phyloP scores from a whole-genome alignment of 2,797 vertebrate species.

The Hylomyscus alleni region DNA sequence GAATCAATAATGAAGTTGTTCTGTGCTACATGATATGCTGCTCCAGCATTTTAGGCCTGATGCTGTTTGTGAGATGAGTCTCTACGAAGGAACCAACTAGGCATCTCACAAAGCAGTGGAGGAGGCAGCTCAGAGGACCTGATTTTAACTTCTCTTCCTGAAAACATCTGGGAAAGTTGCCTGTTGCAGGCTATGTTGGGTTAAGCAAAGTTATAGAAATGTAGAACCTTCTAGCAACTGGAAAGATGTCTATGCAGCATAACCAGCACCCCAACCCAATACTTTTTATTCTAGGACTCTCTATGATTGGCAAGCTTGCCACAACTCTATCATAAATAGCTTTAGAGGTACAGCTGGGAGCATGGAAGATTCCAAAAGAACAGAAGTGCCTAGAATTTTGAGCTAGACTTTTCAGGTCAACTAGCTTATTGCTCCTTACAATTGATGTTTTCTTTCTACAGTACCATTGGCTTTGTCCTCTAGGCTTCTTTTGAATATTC shows the following conservation, averaged over 20 bases:
- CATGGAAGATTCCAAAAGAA: neutral
- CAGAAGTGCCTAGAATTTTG: neutral
- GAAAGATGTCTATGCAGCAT: neutral
- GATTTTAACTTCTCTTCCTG: neutral
- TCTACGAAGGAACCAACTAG: slow-evolving; percentile 40
- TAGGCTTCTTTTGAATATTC: neutral
- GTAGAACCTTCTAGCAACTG: neutral
- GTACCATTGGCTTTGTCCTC: neutral
- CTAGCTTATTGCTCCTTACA: neutral
- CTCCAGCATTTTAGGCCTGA: slow-evolving; percentile 7
- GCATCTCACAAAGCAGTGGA: neutral
- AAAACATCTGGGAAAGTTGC: neutral
- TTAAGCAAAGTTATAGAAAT: neutral
- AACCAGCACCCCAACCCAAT: neutral
- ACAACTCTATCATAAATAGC: neutral
- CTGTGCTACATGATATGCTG: neutral
- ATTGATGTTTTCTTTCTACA: neutral
- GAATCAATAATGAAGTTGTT: slow-evolving; percentile 74
- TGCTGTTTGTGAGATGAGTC: neutral
- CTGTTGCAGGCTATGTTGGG: neutral
- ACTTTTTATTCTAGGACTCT: neutral
- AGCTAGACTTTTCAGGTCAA: neutral
- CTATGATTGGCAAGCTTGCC: neutral
- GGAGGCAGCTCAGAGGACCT: neutral
- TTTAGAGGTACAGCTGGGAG: neutral